Evolutionary conservation across 37 sponge, comb jelly and placozoan genomes (phyloP).

Genomic region (Beroe ovata): DNA sequence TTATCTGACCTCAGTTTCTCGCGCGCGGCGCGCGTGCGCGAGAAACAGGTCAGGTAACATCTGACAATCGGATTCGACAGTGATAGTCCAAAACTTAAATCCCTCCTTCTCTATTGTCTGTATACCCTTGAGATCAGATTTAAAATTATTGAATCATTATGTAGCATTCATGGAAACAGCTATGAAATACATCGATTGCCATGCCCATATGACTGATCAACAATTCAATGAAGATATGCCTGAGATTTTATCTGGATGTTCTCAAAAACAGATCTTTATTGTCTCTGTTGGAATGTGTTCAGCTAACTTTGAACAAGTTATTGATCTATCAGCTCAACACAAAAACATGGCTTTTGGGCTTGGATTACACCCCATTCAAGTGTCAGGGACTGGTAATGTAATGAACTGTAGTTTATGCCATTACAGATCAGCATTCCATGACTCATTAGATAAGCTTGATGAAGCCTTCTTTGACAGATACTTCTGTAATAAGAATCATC

Average conservation of each 20-base stretch:
- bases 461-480: too few species aligned
- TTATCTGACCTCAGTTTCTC: too few species aligned
- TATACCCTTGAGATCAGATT: too few species aligned
- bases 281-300: slow-evolving; percentile 55
- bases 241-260: not conserved
- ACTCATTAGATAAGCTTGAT: too few species aligned
- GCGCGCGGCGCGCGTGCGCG: too few species aligned
- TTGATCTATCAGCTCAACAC: not conserved
- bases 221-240: not conserved
- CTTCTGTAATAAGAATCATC: too few species aligned
- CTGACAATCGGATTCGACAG: too few species aligned
- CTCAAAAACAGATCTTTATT: not conserved
- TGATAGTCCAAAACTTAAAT: too few species aligned
- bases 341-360: slow-evolving; percentile 17
- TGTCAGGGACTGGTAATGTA: not conserved
- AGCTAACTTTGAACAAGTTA: slow-evolving; percentile 47
- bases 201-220: slow-evolving; percentile 35
- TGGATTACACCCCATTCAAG: slow-evolving; percentile 66
- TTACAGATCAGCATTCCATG: not conserved
- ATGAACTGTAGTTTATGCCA: not conserved
- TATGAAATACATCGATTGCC: slow-evolving; percentile 38
- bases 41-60: too few species aligned
- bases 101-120: too few species aligned
- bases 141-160: too few species aligned
- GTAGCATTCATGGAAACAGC: too few species aligned